Evolutionary conservation across 1,140 invertebrate genomes (phyloP), one percentile per base, ranked within the genome.

Genomic region (Mizuhopecten yessoensis): DNA sequence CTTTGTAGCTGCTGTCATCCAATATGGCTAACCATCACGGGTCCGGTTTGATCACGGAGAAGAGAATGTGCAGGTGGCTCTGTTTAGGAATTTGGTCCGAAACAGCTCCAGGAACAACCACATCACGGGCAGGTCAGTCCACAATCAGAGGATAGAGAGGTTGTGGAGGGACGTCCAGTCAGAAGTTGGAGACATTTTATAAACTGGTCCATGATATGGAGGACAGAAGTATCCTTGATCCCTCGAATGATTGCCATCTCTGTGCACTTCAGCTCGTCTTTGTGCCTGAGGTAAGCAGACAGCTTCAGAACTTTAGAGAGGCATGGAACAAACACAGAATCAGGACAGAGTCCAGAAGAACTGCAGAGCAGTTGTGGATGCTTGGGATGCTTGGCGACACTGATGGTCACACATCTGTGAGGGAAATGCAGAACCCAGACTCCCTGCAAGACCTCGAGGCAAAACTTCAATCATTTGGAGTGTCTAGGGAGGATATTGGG

Each of bases 81-180:
- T 75, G 10, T 88, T 88, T 34, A 75, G 39, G 45, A 91, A 75
- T 23, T 29, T 86, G 34, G 87, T 88, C 2, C 34, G 86, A 20
- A 29, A 34, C 20, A 39, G 36, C 36, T 29, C 88, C 0, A 34
- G 29, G 17, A 15, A 42, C 17, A 91, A 39, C 49, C 57, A 91
- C 34, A 88, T 91, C 20, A 88, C 90, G 20, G 87, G 90, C 9
- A 34, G 36, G 20, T 91, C 90, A 11, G 75, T 86, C 0, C 87
- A 91, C 42, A 91, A 91, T 34, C 90, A 91, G 34, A 20, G 90
- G 23, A 91, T 91, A 34, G 90, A 91, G 86, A 86, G 87, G 34
- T 23, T 91, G 33, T 91, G 87, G 90, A 91, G 88, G 45, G 90
- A 91, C 86, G 88, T 91, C 5, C 88, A 36, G 33, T 34, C 42